Base-by-base conservation (phyloP, 1,140 invertebrate species). In the Euborellia annulipes region DNA sequence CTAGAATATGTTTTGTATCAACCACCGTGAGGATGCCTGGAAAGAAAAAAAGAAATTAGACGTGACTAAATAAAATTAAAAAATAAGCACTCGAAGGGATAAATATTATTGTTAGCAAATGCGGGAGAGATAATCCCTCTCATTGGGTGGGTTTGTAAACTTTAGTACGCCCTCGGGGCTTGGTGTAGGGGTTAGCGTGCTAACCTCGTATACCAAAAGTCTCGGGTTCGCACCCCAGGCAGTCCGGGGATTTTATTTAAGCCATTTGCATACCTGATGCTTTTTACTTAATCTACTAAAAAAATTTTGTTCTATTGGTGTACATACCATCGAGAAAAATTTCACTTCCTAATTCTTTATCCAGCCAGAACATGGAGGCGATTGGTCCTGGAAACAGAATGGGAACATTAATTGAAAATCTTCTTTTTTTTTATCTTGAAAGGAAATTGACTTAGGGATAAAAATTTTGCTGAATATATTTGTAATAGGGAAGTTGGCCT, bases 291-390 rank as follows among this genome's bases (percentile, higher is more conserved):
- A 34, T n/a, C 8, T 9, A 8, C 30, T 34, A n/a, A n/a, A 34
- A 34, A 34, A 34, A 9, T 34, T 34, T 8, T 34, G n/a, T n/a
- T 9, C 30, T 34, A 9, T 34, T 34, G 18, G n/a, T 41, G 16
- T 43, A 55, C 47, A 57, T 62, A 70, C 70, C 72, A 64, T 77
- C 75, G n/a, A 77, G 55, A 54, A 63, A 73, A 36, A 77, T 55
- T 54, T 76, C 71, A 59, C 70, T 71, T 49, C 69, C 70, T 2
- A 77, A 56, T 46, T 75, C 72, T 49, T 74, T 67, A 57, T 77
- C 75, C 32, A 77, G 46, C 73, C 75, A 77, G 55, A 78, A 78
- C 46, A 76, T 69, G 9, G 67, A 67, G 4, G 71, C 71, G 41
- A 78, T 73, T 16, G 75, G 75, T 7, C 72, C 71, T 72, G 52